Conservation (phyloP, 53 echinoderm and acorn worm species). For the Crossaster papposus region DNA sequence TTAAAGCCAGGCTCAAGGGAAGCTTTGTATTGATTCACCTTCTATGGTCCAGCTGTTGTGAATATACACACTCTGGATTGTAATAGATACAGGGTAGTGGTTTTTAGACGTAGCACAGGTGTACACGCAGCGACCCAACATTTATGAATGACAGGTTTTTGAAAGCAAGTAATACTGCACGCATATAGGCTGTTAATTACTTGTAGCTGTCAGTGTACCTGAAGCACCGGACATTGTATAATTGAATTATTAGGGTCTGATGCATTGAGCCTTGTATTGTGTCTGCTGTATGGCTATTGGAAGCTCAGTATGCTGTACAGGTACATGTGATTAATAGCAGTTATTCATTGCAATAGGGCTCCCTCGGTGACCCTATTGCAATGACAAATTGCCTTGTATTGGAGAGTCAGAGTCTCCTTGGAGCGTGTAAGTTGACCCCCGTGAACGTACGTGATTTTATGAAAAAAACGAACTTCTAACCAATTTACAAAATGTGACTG, state of each 20-base stretch:
- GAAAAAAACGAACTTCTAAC: too few relatives aligned
- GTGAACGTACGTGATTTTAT: too few relatives aligned
- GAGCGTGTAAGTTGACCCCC: not conserved
- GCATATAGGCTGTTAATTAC: not conserved
- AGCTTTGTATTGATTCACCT: conserved; percentile 54
- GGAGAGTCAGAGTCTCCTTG: not conserved
- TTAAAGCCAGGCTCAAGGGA: conserved; percentile 39
- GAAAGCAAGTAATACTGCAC: not conserved
- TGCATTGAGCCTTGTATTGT: conserved; percentile 1
- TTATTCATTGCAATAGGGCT: not conserved
- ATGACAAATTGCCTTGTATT: too few relatives aligned
- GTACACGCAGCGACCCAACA: not conserved
- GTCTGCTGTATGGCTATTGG: not conserved
- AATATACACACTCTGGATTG: conserved; percentile 9
- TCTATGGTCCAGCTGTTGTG: conserved; percentile 45
- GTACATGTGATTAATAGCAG: too few relatives aligned
- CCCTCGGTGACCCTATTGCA: too few relatives aligned
- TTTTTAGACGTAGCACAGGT: not conserved
- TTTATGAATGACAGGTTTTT: conserved; percentile 3
- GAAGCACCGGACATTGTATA: conserved; percentile 14
- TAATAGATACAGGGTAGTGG: not conserved
- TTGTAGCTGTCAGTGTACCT: not conserved
- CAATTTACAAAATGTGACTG: too few relatives aligned
- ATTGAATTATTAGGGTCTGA: conserved; percentile 14
- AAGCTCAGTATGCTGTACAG: not conserved